Conservation (phyloP, 2,797 vertebrate genomes). For the Hipposideros larvatus region DNA sequence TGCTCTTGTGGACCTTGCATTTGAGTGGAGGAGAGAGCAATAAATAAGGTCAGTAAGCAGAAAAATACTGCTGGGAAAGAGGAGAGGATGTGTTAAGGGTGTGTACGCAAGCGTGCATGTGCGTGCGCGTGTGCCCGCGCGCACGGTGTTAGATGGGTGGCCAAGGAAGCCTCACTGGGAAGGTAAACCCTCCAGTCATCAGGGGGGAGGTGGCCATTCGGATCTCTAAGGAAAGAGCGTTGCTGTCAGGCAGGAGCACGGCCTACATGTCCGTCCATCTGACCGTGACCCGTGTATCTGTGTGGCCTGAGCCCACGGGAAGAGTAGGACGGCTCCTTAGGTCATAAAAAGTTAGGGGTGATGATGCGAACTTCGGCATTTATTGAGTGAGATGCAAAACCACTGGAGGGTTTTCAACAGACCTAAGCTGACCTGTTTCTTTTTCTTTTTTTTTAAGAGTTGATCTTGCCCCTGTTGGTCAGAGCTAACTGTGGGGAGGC, state of each 20-base stretch:
- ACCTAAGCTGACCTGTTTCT: no score
- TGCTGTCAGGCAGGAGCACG: rapidly evolving
- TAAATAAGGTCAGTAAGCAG: not conserved
- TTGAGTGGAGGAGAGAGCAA: not conserved
- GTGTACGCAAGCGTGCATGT: rapidly evolving
- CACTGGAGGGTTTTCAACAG: not conserved
- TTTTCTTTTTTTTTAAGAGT: not conserved
- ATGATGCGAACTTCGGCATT: not conserved
- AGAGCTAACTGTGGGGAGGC: not conserved
- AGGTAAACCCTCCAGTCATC: not conserved
- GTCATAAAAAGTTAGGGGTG: not conserved
- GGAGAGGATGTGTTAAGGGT: not conserved
- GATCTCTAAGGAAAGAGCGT: not conserved
- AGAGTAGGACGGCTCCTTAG: not conserved
- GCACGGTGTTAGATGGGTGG: no score
- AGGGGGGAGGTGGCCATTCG: not conserved
- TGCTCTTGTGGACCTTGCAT: not conserved
- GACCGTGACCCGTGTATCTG: rapidly evolving
- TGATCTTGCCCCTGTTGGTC: not conserved
- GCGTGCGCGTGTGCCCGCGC: rapidly evolving
- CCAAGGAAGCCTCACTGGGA: not conserved
- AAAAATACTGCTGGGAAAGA: not conserved
- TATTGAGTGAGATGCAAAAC: not conserved
- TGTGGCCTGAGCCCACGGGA: not conserved
- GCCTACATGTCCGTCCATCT: rapidly evolving